phyloP scores from a whole-genome alignment of 2,888 invertebrate genomes.

The Pristionchus mayeri region DNA sequence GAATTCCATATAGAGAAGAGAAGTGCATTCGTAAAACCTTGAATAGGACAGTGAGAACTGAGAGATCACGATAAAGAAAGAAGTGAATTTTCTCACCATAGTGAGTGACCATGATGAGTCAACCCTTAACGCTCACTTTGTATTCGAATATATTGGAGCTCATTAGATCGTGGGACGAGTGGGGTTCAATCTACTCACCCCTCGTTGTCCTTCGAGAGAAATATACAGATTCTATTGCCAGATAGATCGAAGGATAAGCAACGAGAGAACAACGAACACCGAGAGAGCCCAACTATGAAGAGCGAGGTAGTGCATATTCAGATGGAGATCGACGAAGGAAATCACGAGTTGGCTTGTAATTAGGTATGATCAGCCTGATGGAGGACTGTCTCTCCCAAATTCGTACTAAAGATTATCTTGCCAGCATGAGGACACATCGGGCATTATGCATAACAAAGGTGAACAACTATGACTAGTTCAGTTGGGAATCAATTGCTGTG shows the following conservation, averaged over 20 bases:
- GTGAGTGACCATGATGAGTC: background rate
- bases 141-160: conserved; percentile 9
- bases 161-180: background rate
- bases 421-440: no score
- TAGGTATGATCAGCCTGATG: no score
- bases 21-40: no score
- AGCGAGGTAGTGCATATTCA: background rate
- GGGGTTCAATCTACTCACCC: conserved; percentile 3
- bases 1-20: no score
- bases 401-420: no score
- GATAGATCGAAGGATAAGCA: background rate
- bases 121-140: background rate
- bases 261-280: background rate
- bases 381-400: no score
- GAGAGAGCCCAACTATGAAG: background rate
- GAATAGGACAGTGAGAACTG: background rate
- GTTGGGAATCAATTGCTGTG: background rate
- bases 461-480: no score
- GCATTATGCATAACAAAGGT: no score
- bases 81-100: no score
- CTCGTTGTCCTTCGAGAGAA: background rate
- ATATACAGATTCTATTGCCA: background rate
- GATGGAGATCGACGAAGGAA: background rate
- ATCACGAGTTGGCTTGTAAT: no score
- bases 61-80: no score